A percentile compares a stretch with the other conserved stretches of the same genome.
Conservation (phyloP, 2,113 vertebrate genomes). For the Falco punctatus region DNA sequence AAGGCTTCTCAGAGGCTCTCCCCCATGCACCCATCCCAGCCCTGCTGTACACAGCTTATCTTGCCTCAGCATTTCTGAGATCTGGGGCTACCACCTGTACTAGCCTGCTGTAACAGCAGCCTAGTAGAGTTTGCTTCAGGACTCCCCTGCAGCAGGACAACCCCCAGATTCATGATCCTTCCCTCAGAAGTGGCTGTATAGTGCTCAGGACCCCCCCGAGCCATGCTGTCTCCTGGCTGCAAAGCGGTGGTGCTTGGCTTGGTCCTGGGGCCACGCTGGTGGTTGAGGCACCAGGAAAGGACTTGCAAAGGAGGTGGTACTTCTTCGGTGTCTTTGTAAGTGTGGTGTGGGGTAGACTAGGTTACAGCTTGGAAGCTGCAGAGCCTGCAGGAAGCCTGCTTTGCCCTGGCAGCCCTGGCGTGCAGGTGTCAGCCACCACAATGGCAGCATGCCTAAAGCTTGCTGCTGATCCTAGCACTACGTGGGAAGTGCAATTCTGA, state of each 20-base stretch:
- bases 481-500: background rate
- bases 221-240: background rate
- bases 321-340: background rate
- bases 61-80: background rate
- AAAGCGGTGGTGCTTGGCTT: background rate
- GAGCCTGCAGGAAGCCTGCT: background rate
- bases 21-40: background rate
- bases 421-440: background rate
- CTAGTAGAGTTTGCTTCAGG: background rate
- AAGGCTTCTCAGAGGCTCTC: background rate
- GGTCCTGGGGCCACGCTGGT: accelerated
- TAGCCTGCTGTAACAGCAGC: background rate
- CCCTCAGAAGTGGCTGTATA: background rate
- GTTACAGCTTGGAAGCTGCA: background rate
- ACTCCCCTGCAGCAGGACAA: background rate
- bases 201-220: background rate
- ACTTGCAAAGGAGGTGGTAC: background rate
- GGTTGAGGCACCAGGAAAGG: background rate
- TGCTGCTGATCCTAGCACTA: background rate
- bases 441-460: accelerated
- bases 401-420: background rate
- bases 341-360: background rate
- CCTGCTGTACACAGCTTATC: background rate
- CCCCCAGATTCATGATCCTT: background rate
- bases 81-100: accelerated